phyloP scores from a whole-genome alignment of 2,888 invertebrate species.

The Tholera decimalis region DNA sequence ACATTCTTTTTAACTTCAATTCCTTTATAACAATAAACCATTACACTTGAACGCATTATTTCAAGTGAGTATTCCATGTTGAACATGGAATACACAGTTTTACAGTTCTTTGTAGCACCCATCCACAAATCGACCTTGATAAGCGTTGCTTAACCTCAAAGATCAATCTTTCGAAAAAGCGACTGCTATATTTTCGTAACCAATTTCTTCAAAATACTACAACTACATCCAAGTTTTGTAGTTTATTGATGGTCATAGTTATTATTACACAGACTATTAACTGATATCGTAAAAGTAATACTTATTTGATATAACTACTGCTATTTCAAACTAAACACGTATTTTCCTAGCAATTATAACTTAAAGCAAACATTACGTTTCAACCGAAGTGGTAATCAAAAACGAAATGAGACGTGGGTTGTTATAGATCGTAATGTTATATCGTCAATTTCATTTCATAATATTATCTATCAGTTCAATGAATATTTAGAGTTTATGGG shows the following conservation, averaged over 20 bases:
- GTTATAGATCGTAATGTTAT: slow-evolving; percentile 12
- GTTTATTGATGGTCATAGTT: too few species aligned
- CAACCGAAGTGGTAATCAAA: slow-evolving; percentile 29
- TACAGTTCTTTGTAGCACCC: neutral
- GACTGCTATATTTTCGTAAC: too few species aligned
- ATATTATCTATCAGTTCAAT: slow-evolving; percentile 16
- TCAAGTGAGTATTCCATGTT: neutral
- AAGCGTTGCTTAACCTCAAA: too few species aligned
- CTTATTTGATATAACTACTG: slow-evolving; percentile 5
- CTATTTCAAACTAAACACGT: neutral
- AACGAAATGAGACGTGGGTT: slow-evolving; percentile 34
- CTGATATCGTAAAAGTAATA: too few species aligned
- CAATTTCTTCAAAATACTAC: too few species aligned
- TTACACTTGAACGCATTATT: too few species aligned
- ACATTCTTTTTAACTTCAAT: too few species aligned
- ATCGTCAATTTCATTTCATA: slow-evolving; percentile 25
- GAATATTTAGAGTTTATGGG: slow-evolving; percentile 39
- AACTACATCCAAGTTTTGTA: too few species aligned
- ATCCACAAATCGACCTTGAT: too few species aligned
- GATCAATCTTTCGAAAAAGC: too few species aligned
- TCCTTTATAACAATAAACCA: too few species aligned
- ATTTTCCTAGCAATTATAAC: neutral
- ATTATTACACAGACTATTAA: too few species aligned
- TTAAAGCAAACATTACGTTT: slow-evolving; percentile 22
- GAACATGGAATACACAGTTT: neutral